Percentiles rank a stretch among this genome's conserved stretches.
Conservation (phyloP, 2,113 vertebrate genomes). For the Hucho hucho region DNA sequence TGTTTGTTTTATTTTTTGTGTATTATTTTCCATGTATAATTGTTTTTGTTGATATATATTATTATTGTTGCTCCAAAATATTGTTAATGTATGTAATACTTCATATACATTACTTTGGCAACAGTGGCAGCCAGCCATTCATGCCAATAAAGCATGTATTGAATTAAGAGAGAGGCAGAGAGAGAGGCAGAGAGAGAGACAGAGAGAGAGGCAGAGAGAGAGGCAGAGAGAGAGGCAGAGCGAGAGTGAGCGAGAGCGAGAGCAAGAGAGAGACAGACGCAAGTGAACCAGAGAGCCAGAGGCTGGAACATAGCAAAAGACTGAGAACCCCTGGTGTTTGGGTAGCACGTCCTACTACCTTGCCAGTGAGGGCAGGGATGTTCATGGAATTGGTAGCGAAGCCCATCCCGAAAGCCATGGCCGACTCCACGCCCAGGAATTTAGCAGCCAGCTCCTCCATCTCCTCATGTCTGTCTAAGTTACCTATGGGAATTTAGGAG, state of each 20-base stretch:
- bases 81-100: too few relatives aligned
- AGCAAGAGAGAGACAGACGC: background rate
- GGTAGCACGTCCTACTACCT: slow-evolving; percentile 68
- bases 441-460: slow-evolving; percentile 84
- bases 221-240: background rate
- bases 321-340: background rate
- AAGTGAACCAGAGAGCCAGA: background rate
- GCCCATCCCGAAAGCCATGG: slow-evolving; percentile 94
- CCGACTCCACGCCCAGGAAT: slow-evolving; percentile 91
- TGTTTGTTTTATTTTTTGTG: too few relatives aligned
- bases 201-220: background rate
- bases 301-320: background rate
- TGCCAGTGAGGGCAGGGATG: slow-evolving; percentile 89
- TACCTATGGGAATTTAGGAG: slow-evolving; percentile 73
- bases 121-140: too few relatives aligned
- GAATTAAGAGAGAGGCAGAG: background rate
- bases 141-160: too few relatives aligned
- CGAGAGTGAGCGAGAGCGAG: too few relatives aligned
- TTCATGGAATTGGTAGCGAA: slow-evolving; percentile 98
- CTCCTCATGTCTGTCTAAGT: slow-evolving; percentile 89
- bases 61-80: too few relatives aligned
- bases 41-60: too few relatives aligned
- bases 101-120: too few relatives aligned
- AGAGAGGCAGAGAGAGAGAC: background rate
- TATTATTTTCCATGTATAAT: too few relatives aligned